Percentiles rank a stretch among this genome's conserved stretches.
phyloP scores from a whole-genome alignment of 2,113 vertebrate genomes.

The Acrocephalus arundinaceus region DNA sequence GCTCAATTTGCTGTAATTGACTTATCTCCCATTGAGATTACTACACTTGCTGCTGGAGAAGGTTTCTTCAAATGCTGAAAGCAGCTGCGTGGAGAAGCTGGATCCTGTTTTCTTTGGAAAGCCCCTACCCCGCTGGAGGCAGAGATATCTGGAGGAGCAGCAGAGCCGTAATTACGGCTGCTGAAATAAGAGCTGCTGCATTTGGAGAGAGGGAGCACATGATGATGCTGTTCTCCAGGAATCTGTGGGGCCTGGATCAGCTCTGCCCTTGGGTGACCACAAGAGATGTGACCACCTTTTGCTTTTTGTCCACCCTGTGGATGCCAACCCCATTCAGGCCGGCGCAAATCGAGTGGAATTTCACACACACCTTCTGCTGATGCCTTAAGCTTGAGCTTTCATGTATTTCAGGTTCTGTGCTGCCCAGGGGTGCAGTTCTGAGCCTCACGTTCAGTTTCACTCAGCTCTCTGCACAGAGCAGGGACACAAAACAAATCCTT shows the following conservation, averaged over 20 bases:
- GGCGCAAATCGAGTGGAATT: accelerated
- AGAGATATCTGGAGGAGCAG: neutral
- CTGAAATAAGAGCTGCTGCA: neutral
- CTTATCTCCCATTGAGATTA: conserved; percentile 81
- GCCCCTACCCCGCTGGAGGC: neutral
- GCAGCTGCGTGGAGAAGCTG: conserved; percentile 63
- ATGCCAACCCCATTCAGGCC: accelerated
- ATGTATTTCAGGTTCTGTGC: neutral
- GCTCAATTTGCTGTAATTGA: conserved; percentile 86
- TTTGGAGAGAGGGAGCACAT: neutral
- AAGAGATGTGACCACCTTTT: neutral
- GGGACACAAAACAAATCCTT: neutral
- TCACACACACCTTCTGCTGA: accelerated
- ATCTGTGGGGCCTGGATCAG: neutral
- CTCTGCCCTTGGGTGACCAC: accelerated
- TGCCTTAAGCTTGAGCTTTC: neutral
- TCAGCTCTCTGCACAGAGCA: neutral
- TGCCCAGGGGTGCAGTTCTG: neutral
- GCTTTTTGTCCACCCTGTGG: no score
- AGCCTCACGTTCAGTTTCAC: neutral
- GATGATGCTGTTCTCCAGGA: accelerated
- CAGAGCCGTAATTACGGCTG: neutral
- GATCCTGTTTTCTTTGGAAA: conserved; percentile 18
- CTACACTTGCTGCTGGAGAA: conserved; percentile 73
- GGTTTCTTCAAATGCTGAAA: conserved; percentile 67